phyloP scores from a whole-genome alignment of 2,113 vertebrate species.

The Catharus minimus region DNA sequence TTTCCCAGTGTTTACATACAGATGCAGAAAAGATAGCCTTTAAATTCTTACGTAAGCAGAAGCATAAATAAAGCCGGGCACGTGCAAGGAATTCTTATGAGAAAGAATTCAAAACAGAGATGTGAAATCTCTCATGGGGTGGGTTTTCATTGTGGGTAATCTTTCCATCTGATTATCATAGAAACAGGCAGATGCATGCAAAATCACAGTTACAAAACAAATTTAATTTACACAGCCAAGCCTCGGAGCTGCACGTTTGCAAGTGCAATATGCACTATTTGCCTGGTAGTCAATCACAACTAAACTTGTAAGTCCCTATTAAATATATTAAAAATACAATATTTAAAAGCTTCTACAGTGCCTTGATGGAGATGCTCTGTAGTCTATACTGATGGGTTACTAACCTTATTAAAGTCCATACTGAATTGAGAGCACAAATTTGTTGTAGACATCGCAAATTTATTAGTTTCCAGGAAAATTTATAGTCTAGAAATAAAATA shows the following conservation, averaged over 20 bases:
- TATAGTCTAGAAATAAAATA: not conserved
- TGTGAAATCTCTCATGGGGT: not conserved
- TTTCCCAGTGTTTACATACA: not conserved
- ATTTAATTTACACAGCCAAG: not conserved
- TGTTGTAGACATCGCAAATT: not conserved
- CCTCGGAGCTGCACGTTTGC: not conserved
- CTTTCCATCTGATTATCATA: not conserved
- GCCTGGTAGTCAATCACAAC: not conserved
- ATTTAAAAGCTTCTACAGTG: not conserved
- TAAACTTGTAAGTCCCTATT: not conserved
- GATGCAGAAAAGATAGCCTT: not conserved
- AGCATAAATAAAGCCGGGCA: not conserved
- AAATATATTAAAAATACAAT: slow-evolving; percentile 3
- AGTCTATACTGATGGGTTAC: not conserved
- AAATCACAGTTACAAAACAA: not conserved
- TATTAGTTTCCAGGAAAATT: not conserved
- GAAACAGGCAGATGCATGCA: not conserved
- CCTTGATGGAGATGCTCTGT: not conserved
- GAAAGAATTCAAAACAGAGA: not conserved
- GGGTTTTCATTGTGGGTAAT: not conserved
- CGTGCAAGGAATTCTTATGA: not conserved
- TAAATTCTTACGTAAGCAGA: not conserved
- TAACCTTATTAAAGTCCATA: not conserved
- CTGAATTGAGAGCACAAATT: not conserved
- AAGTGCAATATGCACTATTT: not conserved